Conservation (phyloP, 2,797 vertebrate species). For the Rhinoraja longicauda region DNA sequence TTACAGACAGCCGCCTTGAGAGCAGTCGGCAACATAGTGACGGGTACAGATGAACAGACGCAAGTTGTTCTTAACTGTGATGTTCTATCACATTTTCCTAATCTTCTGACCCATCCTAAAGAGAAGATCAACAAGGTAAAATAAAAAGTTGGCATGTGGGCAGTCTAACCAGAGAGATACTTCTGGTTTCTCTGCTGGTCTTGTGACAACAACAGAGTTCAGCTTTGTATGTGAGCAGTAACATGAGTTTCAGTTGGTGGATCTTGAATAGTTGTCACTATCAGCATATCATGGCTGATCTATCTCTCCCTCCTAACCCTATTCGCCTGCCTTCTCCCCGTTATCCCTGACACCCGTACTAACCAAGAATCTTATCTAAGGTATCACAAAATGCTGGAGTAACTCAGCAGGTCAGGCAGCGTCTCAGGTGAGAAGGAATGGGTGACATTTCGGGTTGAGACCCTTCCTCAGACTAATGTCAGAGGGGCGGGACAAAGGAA, state of each 20-base stretch:
- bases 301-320: too few species aligned
- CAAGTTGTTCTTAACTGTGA: constrained; percentile 98
- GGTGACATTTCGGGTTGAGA: too few species aligned
- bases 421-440: too few species aligned
- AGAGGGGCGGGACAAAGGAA: too few species aligned
- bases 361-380: too few species aligned
- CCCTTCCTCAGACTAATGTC: too few species aligned
- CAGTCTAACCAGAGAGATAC: neutral
- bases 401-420: too few species aligned
- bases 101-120: constrained; percentile 94
- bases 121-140: constrained; percentile 99
- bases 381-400: too few species aligned
- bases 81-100: constrained; percentile 90
- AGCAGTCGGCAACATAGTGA: constrained; percentile 97
- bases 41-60: constrained; percentile 96
- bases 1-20: constrained; percentile 86
- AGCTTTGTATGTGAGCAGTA: neutral
- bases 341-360: too few species aligned
- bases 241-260: neutral
- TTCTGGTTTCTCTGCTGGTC: neutral
- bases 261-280: neutral
- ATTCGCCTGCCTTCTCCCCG: too few species aligned
- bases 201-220: neutral
- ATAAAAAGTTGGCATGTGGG: neutral
- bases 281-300: neutral